Evolutionary conservation across 2,888 invertebrate species (phyloP), one percentile per base, ranked within the genome.

Genomic region (Xylota sylvarum): DNA sequence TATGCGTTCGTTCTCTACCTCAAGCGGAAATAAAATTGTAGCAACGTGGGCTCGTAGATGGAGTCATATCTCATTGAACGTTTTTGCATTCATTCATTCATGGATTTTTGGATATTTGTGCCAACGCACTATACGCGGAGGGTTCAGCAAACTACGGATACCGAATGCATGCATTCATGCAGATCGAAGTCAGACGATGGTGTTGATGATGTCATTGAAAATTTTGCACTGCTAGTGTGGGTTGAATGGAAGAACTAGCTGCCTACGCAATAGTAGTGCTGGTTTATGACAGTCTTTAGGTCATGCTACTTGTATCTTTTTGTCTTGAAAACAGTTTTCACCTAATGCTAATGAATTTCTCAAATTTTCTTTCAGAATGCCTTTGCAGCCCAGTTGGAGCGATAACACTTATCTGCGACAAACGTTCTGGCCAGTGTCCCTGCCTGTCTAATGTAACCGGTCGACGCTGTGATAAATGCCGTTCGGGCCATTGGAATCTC

Each of bases 401-500:
- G 4, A 93, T 94, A 88, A 94, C 95, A 88, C 93, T 94, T 82
- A 94, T 94, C 30, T 97, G 97, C 90, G 96, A 97, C 91, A 95
- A 95, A 88, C 94, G 95, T 35, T 94, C 95, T 6, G 97, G 97
- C 0, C 96, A 97, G 90, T 97, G 97, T 90, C 94, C 94, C 69
- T 97, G 97, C 91, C 94, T 94, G 88, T 93, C 94, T 19, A 94
- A 96, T 90, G 96, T 96, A 88, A 94, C 94, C 9, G 97, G 97
- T 48, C 93, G 95, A 69, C 94, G 95, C 58, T 97, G 97, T 90
- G 95, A 96, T 89, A 94, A 94, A 74, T 97, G 97, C 90, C 94
- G 96, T 95, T 93, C 94, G 88, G 96, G 96, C 7, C 96, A 95
- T 92, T 97, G 97, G 96, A 97, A 97, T 87, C 92, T 96, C 48